Evolutionary conservation across 2,797 vertebrate genomes (phyloP), one percentile per base, ranked within the genome.

Genomic region (Stomatorhinus walkeri): DNA sequence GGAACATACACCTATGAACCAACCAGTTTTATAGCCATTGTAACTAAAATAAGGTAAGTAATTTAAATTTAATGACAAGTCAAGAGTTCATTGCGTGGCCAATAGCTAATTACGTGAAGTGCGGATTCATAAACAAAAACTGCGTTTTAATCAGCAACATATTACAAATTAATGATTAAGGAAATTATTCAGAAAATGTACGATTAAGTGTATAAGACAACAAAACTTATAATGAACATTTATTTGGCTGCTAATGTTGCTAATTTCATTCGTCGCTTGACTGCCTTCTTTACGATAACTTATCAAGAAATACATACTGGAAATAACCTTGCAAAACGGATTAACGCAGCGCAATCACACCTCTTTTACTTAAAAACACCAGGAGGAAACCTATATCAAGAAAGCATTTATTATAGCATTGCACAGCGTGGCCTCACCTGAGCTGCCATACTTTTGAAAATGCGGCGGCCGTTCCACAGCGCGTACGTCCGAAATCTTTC

Each of bases 401-500:
- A 68, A 2, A 87, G 10, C 81, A n/a, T 2, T 48, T 81, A 88
- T 59, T 40, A 43, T 5, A 52, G 19, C n/a, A 32, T 22, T 68
- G 54, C 9, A 46, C 24, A 40, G 36, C 24, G 16, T 89, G 68
- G 24, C 22, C 79, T 89, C 46, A 92, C 92, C 92, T 91, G 92
- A 16, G 92, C 90, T 85, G 92, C 91, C 92, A 93, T 93, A 88
- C 90, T 92, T 51, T 88, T 84, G 86, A 81, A 51, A 84, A 52
- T 72, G 87, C 84, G 85, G 83, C 87, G 91, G 90, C 87, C 89
- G 79, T 85, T 89, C 89, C 90, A 88, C 90, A 90, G 88, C 24
- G 89, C 88, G 88, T 76, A 49, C 88, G 19, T 19, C 12, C 46
- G 28, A 91, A 92, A 64, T 48, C 6, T 4, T 51, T 90, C 91